These are phyloP conservation scores for Anniella stebbinsi DNA, from an alignment of 2,797 vertebrate genomes.

Conservation along the genomic window DNA sequence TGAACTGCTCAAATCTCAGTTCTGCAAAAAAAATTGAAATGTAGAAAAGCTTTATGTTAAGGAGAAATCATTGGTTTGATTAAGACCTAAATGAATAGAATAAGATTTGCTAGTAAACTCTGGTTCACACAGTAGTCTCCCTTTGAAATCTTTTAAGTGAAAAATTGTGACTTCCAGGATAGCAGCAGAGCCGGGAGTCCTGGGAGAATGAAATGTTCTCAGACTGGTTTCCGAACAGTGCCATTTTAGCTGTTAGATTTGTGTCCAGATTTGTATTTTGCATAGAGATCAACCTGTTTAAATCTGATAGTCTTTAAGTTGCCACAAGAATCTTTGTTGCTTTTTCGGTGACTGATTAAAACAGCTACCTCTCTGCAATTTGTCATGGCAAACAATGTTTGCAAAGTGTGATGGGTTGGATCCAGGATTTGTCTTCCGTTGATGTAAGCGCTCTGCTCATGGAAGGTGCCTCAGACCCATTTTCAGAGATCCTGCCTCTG, in stretches of 20 bases:
- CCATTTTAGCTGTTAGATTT: background rate
- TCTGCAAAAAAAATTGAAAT: too few species aligned
- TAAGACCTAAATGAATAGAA: background rate
- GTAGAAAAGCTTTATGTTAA: too few species aligned
- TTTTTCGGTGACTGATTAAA: background rate
- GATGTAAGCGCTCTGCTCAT: too few species aligned
- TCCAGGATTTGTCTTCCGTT: too few species aligned
- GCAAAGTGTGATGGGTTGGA: background rate
- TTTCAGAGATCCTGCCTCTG: too few species aligned
- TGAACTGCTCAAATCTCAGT: too few species aligned
- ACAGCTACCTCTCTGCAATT: background rate
- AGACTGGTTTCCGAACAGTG: background rate
- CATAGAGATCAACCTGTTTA: background rate
- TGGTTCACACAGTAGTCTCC: background rate
- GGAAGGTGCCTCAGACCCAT: too few species aligned
- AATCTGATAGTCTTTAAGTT: too few species aligned
- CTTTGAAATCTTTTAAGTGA: background rate
- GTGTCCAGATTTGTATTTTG: background rate
- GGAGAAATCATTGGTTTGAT: background rate
- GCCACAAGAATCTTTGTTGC: too few species aligned
- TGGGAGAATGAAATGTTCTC: background rate
- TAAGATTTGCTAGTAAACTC: background rate
- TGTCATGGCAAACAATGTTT: background rate
- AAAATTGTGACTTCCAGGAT: background rate
- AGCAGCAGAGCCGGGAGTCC: background rate